Evolutionary conservation across 2,797 vertebrate species (phyloP).

Genomic region (Pelodytes ibericus): DNA sequence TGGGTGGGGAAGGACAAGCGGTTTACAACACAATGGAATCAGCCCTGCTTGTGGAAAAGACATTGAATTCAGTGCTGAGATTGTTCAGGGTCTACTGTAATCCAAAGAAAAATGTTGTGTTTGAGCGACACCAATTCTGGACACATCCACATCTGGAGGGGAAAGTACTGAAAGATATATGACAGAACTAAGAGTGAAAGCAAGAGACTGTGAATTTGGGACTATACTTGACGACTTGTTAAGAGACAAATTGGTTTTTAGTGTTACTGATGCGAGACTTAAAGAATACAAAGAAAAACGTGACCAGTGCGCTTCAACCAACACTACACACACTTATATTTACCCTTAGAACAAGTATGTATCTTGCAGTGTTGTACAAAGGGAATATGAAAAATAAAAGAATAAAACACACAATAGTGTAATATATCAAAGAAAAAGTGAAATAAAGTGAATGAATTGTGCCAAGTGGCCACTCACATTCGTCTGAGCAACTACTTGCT

Average conservation of each 20-base stretch:
- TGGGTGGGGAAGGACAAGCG: not conserved
- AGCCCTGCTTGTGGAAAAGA: not conserved
- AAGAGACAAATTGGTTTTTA: not conserved
- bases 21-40: not conserved
- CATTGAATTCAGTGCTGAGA: not conserved
- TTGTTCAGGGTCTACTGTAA: constrained; percentile 2
- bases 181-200: not conserved
- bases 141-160: not conserved
- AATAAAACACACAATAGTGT: too few relatives aligned
- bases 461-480: too few relatives aligned
- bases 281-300: too few relatives aligned
- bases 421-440: too few relatives aligned
- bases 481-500: too few relatives aligned
- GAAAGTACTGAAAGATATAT: not conserved
- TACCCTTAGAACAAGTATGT: too few relatives aligned
- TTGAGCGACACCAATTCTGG: not conserved
- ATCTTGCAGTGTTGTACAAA: too few relatives aligned
- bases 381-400: too few relatives aligned
- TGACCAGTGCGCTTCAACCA: too few relatives aligned
- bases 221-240: not conserved
- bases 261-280: not conserved
- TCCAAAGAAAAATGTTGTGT: not conserved
- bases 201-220: not conserved
- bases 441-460: too few relatives aligned
- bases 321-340: too few relatives aligned